These are phyloP conservation scores for Nothobranchius furzeri DNA, from an alignment of 2,113 vertebrate species.

Conservation along the genomic window DNA sequence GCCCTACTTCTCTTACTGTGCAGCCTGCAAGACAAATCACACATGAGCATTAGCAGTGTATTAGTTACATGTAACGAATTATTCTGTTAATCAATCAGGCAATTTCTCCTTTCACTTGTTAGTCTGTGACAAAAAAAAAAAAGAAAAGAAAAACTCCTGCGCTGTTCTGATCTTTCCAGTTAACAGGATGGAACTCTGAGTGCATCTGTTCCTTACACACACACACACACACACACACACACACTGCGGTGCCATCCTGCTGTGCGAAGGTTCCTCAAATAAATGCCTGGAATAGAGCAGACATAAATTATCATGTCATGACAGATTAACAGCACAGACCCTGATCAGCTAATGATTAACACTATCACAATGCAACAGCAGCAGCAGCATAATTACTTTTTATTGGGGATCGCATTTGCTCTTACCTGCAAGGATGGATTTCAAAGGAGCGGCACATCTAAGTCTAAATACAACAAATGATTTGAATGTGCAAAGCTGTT, in stretches of 20 bases:
- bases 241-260: constrained; percentile 44
- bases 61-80: constrained; percentile 82
- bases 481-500: constrained; percentile 23
- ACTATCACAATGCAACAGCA: constrained; percentile 59
- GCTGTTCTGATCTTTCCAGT: constrained; percentile 66
- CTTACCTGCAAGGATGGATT: constrained; percentile 44
- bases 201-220: constrained; percentile 63
- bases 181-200: constrained; percentile 68
- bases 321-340: constrained; percentile 75
- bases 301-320: constrained; percentile 74
- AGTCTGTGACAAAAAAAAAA: constrained; percentile 73
- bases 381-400: constrained; percentile 40
- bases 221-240: not conserved
- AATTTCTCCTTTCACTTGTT: constrained; percentile 73
- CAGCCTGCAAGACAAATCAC: constrained; percentile 62
- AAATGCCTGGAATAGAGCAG: constrained; percentile 66
- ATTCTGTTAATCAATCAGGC: constrained; percentile 80
- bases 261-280: constrained; percentile 70
- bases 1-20: constrained; percentile 45
- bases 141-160: constrained; percentile 2
- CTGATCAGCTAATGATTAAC: constrained; percentile 65
- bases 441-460: constrained; percentile 44
- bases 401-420: constrained; percentile 57
- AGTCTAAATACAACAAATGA: constrained; percentile 48
- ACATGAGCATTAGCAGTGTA: constrained; percentile 71